phyloP scores from a whole-genome alignment of 2,888 invertebrate species.

The Galerucella pusilla region DNA sequence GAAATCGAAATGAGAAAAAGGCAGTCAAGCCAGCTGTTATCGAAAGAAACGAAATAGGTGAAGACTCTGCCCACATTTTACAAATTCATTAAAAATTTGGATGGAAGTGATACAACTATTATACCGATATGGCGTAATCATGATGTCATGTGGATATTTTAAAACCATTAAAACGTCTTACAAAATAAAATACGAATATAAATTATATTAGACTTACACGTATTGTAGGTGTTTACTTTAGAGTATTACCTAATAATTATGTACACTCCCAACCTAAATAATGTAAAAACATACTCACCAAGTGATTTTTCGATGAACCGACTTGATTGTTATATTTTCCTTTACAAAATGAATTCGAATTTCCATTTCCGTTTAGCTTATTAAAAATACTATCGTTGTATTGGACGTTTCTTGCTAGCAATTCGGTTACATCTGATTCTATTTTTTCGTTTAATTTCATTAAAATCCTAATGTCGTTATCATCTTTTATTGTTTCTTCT shows the following conservation, averaged over 20 bases:
- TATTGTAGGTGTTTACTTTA: constrained; percentile 4
- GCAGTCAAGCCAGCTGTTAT: not conserved
- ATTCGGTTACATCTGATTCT: constrained; percentile 54
- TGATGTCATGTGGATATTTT: constrained; percentile 2
- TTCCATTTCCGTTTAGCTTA: constrained; percentile 17
- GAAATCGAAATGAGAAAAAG: not conserved
- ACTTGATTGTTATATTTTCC: constrained; percentile 4
- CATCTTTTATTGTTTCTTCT: constrained; percentile 41
- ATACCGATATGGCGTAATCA: not conserved
- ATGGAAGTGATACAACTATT: not conserved
- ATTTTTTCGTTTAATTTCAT: constrained; percentile 54
- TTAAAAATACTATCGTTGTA: constrained; percentile 39
- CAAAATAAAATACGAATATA: constrained; percentile 1
- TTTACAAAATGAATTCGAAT: constrained; percentile 1
- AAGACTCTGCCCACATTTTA: not conserved
- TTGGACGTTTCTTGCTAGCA: constrained; percentile 49
- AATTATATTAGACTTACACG: not conserved
- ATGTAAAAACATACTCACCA: not conserved
- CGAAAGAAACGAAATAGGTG: not conserved
- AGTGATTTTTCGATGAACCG: constrained; percentile 14
- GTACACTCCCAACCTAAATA: not conserved
- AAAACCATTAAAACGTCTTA: constrained; percentile 1
- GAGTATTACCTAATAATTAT: not conserved
- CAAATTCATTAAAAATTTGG: not conserved
- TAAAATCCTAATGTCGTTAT: constrained; percentile 49